Conservation (phyloP, 2,113 vertebrate species). For the Turdus rufiventris region DNA sequence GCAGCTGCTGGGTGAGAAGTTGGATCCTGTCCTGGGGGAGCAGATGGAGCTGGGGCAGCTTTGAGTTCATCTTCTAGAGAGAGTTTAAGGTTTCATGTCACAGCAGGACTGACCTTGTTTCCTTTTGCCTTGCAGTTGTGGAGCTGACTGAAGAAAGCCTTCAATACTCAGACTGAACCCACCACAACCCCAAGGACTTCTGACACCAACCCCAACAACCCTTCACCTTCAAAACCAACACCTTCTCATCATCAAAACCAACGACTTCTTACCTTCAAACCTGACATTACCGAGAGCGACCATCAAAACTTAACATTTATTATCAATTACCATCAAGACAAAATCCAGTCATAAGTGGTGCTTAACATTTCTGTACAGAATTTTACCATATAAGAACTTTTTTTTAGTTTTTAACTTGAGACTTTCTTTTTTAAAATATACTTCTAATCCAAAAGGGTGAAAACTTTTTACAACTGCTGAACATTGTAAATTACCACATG, state of each 20-base stretch:
- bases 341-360: slow-evolving; percentile 81
- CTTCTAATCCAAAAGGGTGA: slow-evolving; percentile 74
- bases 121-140: slow-evolving; percentile 71
- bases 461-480: slow-evolving; percentile 81
- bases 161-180: slow-evolving; percentile 67
- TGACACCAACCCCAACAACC: slow-evolving; percentile 32
- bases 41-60: not conserved
- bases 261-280: slow-evolving; percentile 43
- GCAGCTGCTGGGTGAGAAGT: not conserved
- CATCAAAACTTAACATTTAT: slow-evolving; percentile 5
- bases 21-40: not conserved
- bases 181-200: slow-evolving; percentile 35
- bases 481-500: slow-evolving; percentile 80
- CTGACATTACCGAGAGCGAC: not conserved
- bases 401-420: slow-evolving; percentile 79
- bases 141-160: slow-evolving; percentile 65
- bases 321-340: slow-evolving; percentile 38
- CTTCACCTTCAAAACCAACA: not conserved
- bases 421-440: slow-evolving; percentile 73
- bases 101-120: not conserved
- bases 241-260: not conserved
- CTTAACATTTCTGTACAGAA: slow-evolving; percentile 88
- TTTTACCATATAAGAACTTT: slow-evolving; percentile 87
- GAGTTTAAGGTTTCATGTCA: not conserved
- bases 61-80: not conserved